Conservation (phyloP, 1,140 invertebrate species). For the Drosophila suzukii region DNA sequence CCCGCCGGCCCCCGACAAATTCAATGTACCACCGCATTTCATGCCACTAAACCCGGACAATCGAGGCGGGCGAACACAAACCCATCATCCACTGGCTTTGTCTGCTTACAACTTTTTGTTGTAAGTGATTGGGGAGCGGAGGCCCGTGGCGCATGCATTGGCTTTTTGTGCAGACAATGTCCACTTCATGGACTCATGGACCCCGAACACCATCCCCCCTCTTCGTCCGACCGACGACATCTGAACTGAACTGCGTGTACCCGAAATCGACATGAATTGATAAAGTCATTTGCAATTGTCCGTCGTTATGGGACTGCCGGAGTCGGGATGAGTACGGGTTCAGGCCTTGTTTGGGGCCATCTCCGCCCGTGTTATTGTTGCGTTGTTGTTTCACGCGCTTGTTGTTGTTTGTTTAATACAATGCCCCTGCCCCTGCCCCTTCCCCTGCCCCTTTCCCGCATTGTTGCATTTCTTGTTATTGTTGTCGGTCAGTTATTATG, state of each 20-base stretch:
- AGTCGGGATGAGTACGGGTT: constrained; percentile 2
- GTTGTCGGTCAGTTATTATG: constrained; percentile 74
- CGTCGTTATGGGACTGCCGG: constrained; percentile 66
- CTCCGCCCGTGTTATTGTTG: constrained; percentile 39
- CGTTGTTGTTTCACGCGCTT: constrained; percentile 67
- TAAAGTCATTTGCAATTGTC: constrained; percentile 83
- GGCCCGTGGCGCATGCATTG: constrained; percentile 51
- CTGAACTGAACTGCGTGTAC: constrained; percentile 59
- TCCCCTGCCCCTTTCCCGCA: constrained; percentile 3
- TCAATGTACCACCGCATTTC: constrained; percentile 5
- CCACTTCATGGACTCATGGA: constrained; percentile 57
- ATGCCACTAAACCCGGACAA: constrained; percentile 15
- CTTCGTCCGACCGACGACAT: constrained; percentile 11
- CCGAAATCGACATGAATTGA: constrained; percentile 81
- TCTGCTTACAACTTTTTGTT: constrained; percentile 58
- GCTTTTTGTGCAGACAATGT: constrained; percentile 73
- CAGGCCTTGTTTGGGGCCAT: constrained; percentile 27
- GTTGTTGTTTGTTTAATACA: constrained; percentile 77
- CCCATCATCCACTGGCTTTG: constrained; percentile 61
- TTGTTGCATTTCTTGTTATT: constrained; percentile 53
- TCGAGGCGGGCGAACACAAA: neutral
- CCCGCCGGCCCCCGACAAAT: neutral
- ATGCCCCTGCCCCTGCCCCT: constrained; percentile 13
- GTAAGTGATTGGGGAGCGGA: constrained; percentile 56
- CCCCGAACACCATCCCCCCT: constrained; percentile 10